These are phyloP conservation scores for Numenius arquata DNA, from an alignment of 2,113 vertebrate species.

Conservation along the genomic window DNA sequence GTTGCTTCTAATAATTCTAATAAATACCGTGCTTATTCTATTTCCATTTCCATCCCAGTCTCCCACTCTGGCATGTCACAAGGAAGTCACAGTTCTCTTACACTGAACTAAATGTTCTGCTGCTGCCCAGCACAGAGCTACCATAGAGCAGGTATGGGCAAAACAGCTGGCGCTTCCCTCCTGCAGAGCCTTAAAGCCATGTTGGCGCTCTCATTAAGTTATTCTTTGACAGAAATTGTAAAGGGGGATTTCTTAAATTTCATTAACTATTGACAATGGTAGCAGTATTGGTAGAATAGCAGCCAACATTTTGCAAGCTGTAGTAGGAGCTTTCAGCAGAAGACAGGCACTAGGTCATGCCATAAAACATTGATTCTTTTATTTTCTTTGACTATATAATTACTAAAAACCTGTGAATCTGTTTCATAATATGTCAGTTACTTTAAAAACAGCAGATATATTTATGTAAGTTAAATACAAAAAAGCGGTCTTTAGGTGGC, in stretches of 20 bases:
- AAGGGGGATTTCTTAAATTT: not conserved
- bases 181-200: not conserved
- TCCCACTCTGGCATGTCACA: not conserved
- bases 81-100: not conserved
- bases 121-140: not conserved
- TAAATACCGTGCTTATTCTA: not conserved
- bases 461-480: not conserved
- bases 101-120: not conserved
- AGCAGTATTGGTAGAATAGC: not conserved
- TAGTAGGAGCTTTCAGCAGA: not conserved
- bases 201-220: not conserved
- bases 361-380: not conserved
- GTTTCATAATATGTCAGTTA: not conserved
- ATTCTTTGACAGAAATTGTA: not conserved
- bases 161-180: not conserved
- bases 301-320: not conserved
- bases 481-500: not conserved
- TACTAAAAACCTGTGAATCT: not conserved
- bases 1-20: not conserved
- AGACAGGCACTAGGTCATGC: not conserved
- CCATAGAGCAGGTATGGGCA: not conserved
- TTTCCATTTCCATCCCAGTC: not conserved
- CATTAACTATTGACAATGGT: fast-evolving
- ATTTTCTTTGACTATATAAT: not conserved
- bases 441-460: not conserved